These are phyloP conservation scores for Drosophila merina DNA, from an alignment of 2,888 invertebrate species.

Conservation along the genomic window DNA sequence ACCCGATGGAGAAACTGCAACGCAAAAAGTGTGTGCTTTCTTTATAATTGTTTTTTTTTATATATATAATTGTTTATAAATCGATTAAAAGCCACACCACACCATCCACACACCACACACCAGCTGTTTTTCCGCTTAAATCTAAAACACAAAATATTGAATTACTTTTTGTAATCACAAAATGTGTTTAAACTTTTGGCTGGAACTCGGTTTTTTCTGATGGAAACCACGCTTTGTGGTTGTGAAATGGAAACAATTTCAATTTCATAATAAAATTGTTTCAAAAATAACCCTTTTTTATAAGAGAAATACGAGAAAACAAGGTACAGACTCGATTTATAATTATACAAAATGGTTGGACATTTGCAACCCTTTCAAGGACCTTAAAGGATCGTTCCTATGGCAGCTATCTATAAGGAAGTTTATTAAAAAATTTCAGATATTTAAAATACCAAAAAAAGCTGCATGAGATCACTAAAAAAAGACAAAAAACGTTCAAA, in stretches of 20 bases:
- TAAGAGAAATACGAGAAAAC: no score
- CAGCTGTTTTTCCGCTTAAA: neutral
- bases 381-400: no score
- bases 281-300: no score
- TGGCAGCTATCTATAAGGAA: no score
- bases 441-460: neutral
- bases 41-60: neutral
- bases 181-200: neutral
- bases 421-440: no score
- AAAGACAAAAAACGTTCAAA: neutral
- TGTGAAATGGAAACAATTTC: neutral
- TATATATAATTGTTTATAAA: neutral
- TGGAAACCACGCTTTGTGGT: neutral
- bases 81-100: neutral
- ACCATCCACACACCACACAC: no score
- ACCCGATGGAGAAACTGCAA: neutral
- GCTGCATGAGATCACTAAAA: constrained; percentile 2
- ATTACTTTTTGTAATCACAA: neutral
- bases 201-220: neutral
- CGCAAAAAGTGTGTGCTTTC: neutral
- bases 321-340: no score
- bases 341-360: no score
- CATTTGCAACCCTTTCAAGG: no score
- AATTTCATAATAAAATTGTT: neutral
- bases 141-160: neutral